phyloP scores from a whole-genome alignment of 2,797 vertebrate species.

The Microcaecilia unicolor region DNA sequence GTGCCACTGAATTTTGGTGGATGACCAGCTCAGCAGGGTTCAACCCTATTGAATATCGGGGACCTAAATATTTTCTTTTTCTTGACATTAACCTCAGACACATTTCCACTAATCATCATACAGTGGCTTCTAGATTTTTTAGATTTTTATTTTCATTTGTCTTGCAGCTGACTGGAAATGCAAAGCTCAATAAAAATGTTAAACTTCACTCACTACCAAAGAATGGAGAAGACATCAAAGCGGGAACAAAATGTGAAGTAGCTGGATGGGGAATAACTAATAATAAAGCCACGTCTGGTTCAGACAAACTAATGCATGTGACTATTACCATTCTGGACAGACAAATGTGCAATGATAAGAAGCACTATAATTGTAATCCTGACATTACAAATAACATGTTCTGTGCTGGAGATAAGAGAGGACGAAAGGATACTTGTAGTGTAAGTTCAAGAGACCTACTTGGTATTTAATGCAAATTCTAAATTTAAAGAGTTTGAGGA shows the following conservation, averaged over 20 bases:
- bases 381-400: constrained; percentile 38
- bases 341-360: constrained; percentile 26
- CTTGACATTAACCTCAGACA: too few species aligned
- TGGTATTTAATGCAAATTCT: too few species aligned
- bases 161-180: constrained; percentile 28
- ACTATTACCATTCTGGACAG: constrained; percentile 38
- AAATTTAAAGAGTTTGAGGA: neutral
- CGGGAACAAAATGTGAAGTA: constrained; percentile 25
- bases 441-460: constrained; percentile 46
- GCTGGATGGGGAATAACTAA: constrained; percentile 28
- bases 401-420: constrained; percentile 33
- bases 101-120: too few species aligned
- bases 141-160: neutral
- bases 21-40: too few species aligned
- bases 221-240: constrained; percentile 6
- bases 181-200: constrained; percentile 20
- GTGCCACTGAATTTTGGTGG: too few species aligned
- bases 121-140: too few species aligned
- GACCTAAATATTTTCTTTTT: too few species aligned
- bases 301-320: constrained; percentile 32
- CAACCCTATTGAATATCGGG: too few species aligned
- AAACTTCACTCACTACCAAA: constrained; percentile 14
- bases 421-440: constrained; percentile 28
- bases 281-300: accelerated
- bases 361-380: constrained; percentile 14